These are phyloP conservation scores for Chamaea fasciata DNA, from an alignment of 2,113 vertebrate species.

Conservation along the genomic window DNA sequence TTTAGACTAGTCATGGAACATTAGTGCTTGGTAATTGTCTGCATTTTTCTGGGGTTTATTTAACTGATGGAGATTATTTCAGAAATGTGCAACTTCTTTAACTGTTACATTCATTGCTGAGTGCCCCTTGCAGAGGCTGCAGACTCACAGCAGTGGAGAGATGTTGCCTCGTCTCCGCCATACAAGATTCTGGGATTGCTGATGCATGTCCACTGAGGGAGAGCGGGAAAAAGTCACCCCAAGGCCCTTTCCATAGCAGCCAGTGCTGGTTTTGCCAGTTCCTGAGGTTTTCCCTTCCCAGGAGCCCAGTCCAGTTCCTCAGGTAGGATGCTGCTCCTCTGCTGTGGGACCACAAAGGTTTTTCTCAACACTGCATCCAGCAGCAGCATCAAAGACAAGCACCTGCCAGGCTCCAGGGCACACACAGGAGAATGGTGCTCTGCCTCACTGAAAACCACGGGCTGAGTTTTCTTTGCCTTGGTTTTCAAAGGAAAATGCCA, in stretches of 20 bases:
- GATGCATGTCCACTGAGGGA: neutral
- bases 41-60: conserved; percentile 33
- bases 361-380: neutral
- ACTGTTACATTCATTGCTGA: neutral
- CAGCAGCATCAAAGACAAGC: rapidly evolving
- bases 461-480: neutral
- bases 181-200: neutral
- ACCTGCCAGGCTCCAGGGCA: neutral
- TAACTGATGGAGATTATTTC: neutral
- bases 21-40: conserved; percentile 33
- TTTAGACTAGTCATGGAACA: conserved; percentile 33
- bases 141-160: rapidly evolving
- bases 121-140: neutral
- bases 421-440: rapidly evolving
- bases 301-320: neutral
- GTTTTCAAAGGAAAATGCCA: neutral
- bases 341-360: rapidly evolving
- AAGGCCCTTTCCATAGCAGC: neutral
- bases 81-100: conserved; percentile 5
- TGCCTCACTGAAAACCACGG: neutral
- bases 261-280: neutral
- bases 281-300: neutral
- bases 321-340: neutral
- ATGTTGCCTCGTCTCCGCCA: neutral
- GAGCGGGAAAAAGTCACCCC: neutral